phyloP scores from a whole-genome alignment of 1,140 invertebrate genomes.

The Drosophila teissieri region DNA sequence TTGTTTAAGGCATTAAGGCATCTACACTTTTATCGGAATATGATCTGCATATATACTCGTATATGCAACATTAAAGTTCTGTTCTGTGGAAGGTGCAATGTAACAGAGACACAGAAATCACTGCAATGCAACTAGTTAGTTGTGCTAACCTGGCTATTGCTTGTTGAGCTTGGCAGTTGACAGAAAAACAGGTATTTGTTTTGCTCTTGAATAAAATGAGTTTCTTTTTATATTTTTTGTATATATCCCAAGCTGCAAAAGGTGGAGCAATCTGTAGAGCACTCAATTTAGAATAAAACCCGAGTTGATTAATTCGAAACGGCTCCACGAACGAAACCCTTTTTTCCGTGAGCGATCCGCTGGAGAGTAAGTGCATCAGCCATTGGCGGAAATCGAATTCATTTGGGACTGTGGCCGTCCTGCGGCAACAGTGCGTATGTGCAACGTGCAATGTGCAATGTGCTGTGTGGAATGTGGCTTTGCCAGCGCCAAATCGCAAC shows the following conservation, averaged over 20 bases:
- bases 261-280: background rate
- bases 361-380: constrained; percentile 22
- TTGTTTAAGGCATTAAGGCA: too few relatives aligned
- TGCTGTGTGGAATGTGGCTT: constrained; percentile 69
- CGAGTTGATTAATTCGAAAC: constrained; percentile 28
- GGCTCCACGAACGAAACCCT: background rate
- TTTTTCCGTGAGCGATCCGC: background rate
- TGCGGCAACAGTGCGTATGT: constrained; percentile 65
- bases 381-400: constrained; percentile 43
- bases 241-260: background rate
- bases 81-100: background rate
- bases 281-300: constrained; percentile 15
- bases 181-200: background rate
- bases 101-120: background rate
- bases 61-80: too few relatives aligned
- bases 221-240: background rate
- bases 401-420: constrained; percentile 35
- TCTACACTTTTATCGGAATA: too few relatives aligned
- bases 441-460: constrained; percentile 69
- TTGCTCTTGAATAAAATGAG: background rate
- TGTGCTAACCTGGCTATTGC: constrained; percentile 4
- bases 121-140: background rate
- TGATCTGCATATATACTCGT: too few relatives aligned
- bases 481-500: constrained; percentile 51
- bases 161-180: constrained; percentile 11